A percentile compares a stretch with the other conserved stretches of the same genome.
Evolutionary conservation across 1,140 invertebrate genomes (phyloP).

Genomic region (Drosophila obscura): DNA sequence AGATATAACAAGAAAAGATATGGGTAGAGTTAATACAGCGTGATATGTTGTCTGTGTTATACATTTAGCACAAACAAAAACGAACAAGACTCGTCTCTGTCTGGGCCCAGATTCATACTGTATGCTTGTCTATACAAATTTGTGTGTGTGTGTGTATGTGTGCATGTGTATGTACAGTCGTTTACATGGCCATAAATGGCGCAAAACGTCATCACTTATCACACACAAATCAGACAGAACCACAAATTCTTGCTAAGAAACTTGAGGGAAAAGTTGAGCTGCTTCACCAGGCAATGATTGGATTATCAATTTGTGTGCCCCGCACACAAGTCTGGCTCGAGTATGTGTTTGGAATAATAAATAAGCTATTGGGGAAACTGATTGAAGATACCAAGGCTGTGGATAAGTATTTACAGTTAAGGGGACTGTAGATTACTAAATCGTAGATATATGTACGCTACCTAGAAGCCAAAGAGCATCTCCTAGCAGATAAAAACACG

Average conservation of each 20-base stretch:
- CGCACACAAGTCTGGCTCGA: no score
- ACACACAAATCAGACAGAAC: conserved; percentile 18
- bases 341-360: neutral
- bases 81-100: conserved; percentile 25
- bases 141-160: no score
- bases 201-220: conserved; percentile 53
- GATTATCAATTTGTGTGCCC: conserved; percentile 22
- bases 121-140: neutral
- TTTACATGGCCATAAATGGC: neutral
- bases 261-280: conserved; percentile 17
- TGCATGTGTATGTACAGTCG: no score
- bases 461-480: no score
- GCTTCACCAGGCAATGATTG: conserved; percentile 15
- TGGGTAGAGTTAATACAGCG: conserved; percentile 54
- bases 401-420: neutral
- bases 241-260: conserved; percentile 21
- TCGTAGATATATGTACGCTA: no score
- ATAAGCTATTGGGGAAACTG: neutral
- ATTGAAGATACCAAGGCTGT: neutral
- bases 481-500: no score
- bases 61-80: conserved; percentile 54
- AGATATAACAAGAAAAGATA: conserved; percentile 19
- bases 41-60: conserved; percentile 64
- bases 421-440: no score
- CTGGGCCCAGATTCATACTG: conserved; percentile 10